A percentile compares a stretch with the other conserved stretches of the same genome.
Evolutionary conservation across 2,888 invertebrate species (phyloP).

Genomic region (Melanotus villosus): DNA sequence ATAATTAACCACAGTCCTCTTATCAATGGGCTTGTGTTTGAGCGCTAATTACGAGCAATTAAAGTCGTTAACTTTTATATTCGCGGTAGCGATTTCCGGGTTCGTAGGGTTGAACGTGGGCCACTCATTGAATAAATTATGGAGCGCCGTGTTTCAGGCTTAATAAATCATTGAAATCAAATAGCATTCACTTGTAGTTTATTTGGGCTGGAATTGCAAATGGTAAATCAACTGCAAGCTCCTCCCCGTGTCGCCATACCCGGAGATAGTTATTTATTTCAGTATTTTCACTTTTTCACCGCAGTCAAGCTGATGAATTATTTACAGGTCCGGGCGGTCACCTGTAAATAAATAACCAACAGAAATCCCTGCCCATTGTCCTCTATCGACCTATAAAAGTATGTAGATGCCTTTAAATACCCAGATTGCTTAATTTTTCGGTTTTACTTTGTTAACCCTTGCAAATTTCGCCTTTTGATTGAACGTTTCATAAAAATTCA

Average conservation of each 20-base stretch:
- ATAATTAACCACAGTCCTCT: slow-evolving; percentile 12
- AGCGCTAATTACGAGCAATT: slow-evolving; percentile 5
- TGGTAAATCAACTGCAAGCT: slow-evolving; percentile 43
- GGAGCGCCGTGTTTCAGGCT: slow-evolving; percentile 31
- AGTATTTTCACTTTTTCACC: slow-evolving; percentile 39
- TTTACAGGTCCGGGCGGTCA: slow-evolving; percentile 33
- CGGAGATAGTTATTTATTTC: slow-evolving; percentile 40
- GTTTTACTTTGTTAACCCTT: no score
- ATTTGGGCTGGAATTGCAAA: slow-evolving; percentile 44
- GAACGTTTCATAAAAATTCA: no score
- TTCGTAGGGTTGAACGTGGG: slow-evolving; percentile 18
- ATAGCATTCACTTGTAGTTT: slow-evolving; percentile 47
- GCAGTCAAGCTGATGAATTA: slow-evolving; percentile 35
- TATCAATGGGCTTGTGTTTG: slow-evolving; percentile 11
- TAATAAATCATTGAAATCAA: slow-evolving; percentile 48
- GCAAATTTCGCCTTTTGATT: no score
- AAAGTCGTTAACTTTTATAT: slow-evolving; percentile 31
- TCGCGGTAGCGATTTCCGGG: slow-evolving; percentile 23
- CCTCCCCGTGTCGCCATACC: slow-evolving; percentile 37
- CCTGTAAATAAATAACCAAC: slow-evolving; percentile 42
- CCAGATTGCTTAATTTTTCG: no score
- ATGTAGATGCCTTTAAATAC: slow-evolving; percentile 1
- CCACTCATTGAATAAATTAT: slow-evolving; percentile 43
- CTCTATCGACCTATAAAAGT: not conserved
- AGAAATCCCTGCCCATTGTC: slow-evolving; percentile 29